Evolutionary conservation across 1,140 invertebrate genomes (phyloP).

Genomic region (Danaus melanippus): DNA sequence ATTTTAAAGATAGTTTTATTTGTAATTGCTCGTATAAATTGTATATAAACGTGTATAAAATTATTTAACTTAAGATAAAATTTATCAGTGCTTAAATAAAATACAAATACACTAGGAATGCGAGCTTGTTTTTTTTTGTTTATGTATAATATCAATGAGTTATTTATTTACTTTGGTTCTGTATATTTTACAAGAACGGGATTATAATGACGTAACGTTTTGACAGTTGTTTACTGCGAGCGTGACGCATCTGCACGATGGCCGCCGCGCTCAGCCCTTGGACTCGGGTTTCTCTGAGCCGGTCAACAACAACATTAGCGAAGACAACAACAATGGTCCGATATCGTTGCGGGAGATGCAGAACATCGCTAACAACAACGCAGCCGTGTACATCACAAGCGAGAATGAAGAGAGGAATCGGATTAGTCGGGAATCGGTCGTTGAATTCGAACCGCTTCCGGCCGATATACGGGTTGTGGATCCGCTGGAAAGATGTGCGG

Average conservation of each 20-base stretch:
- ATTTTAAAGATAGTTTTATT: no score
- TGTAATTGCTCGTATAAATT: no score
- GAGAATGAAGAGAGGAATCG: slow-evolving; percentile 60
- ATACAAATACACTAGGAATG: no score
- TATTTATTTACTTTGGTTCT: no score
- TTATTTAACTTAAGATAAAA: no score
- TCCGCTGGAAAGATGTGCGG: slow-evolving; percentile 49
- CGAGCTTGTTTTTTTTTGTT: no score
- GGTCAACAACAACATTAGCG: slow-evolving; percentile 60
- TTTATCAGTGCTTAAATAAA: no score
- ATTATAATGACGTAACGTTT: not conserved
- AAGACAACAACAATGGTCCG: slow-evolving; percentile 72
- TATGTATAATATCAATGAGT: no score
- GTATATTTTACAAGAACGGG: no score
- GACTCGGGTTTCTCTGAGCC: slow-evolving; percentile 62
- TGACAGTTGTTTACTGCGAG: slow-evolving; percentile 53
- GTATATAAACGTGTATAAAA: no score
- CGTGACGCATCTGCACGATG: slow-evolving; percentile 49
- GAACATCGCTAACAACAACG: slow-evolving; percentile 73
- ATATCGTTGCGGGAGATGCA: slow-evolving; percentile 71
- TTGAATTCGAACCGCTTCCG: slow-evolving; percentile 60
- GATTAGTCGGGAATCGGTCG: slow-evolving; percentile 54
- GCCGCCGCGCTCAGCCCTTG: slow-evolving; percentile 44
- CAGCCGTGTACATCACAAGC: slow-evolving; percentile 64
- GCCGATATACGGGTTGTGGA: slow-evolving; percentile 39